phyloP scores from a whole-genome alignment of 2,113 vertebrate species.

The Fulica atra region DNA sequence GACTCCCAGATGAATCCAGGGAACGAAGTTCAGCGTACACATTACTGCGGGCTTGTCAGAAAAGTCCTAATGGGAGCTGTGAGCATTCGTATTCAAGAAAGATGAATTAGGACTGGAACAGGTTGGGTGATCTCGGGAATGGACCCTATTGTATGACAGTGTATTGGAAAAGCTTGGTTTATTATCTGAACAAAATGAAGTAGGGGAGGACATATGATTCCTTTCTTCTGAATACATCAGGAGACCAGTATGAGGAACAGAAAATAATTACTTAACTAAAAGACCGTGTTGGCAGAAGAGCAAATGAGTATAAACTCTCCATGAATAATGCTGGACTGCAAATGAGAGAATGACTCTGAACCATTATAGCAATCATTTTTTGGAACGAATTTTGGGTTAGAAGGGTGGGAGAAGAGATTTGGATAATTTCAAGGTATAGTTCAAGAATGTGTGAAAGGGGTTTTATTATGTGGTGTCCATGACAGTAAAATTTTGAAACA shows the following conservation, averaged over 20 bases:
- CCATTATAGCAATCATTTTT: constrained; percentile 1
- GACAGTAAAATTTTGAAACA: neutral
- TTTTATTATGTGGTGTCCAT: neutral
- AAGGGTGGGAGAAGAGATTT: neutral
- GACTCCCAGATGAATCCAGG: neutral
- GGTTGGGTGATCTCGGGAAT: neutral
- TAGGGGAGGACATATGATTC: neutral
- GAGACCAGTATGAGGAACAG: neutral
- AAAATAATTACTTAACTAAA: constrained; percentile 48
- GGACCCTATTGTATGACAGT: neutral
- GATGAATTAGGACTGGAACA: neutral
- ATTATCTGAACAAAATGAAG: constrained; percentile 15
- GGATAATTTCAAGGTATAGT: neutral
- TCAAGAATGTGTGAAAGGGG: neutral
- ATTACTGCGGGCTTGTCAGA: no score
- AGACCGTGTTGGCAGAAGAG: constrained; percentile 4
- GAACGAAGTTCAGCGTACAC: fast-evolving
- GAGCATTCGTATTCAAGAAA: neutral
- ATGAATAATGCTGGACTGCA: constrained; percentile 15
- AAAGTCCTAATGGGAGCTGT: neutral
- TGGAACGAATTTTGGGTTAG: neutral
- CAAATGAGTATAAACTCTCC: neutral
- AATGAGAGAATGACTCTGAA: constrained; percentile 6
- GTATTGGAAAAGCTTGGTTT: neutral
- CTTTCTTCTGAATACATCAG: constrained; percentile 15